Conservation (phyloP, 1,140 invertebrate species). For the Nymphalis io region DNA sequence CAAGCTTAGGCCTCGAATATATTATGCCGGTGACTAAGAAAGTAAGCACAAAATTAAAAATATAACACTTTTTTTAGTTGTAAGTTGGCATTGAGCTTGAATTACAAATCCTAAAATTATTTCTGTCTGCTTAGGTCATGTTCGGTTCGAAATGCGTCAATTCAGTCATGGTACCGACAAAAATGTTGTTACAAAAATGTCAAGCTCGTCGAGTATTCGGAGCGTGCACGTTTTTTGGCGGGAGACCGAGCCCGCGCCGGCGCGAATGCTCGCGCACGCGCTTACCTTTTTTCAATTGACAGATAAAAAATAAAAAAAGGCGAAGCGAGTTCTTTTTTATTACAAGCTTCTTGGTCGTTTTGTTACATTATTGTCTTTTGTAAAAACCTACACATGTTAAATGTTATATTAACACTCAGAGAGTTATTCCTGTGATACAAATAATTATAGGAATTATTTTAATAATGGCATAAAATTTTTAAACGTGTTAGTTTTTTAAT, state of each 20-base stretch:
- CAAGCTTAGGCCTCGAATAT: too few species aligned
- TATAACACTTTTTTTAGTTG: too few species aligned
- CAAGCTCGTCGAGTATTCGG: constrained; percentile 57
- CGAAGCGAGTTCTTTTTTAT: constrained; percentile 57
- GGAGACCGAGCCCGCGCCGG: constrained; percentile 50
- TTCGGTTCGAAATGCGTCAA: neutral
- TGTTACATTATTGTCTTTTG: constrained; percentile 12
- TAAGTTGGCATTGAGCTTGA: neutral
- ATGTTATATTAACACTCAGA: neutral
- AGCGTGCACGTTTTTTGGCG: constrained; percentile 69
- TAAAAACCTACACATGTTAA: constrained; percentile 21
- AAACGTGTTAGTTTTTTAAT: neutral
- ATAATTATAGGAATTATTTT: neutral
- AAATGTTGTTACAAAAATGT: constrained; percentile 56
- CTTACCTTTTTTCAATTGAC: constrained; percentile 51
- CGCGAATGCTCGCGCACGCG: constrained; percentile 73
- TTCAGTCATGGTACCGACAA: constrained; percentile 17
- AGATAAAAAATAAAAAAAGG: constrained; percentile 19
- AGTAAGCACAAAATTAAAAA: too few species aligned
- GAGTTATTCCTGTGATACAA: too few species aligned
- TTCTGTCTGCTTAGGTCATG: neutral
- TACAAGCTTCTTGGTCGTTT: constrained; percentile 40
- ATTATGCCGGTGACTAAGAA: too few species aligned
- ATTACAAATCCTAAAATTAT: neutral
- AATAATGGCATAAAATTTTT: neutral